Conservation (phyloP, 2,113 vertebrate genomes). For the Amphiprion ocellaris region DNA sequence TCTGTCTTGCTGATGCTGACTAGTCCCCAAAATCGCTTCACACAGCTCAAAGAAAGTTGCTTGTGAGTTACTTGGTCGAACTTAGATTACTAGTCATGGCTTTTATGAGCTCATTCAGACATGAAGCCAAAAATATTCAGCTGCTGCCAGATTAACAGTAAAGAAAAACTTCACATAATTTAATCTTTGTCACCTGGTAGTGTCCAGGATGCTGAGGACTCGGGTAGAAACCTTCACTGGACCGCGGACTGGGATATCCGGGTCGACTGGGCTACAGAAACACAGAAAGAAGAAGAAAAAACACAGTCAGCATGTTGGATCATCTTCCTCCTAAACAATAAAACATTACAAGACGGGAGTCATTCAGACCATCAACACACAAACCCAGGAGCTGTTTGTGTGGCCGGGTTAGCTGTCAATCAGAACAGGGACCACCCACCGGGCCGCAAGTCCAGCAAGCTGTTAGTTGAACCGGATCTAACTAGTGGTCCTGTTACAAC, state of each 20-base stretch:
- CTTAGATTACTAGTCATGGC: too few species aligned
- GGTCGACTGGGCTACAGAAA: slow-evolving; percentile 92
- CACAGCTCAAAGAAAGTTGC: too few species aligned
- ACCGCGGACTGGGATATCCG: slow-evolving; percentile 96
- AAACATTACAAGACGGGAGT: slow-evolving; percentile 10
- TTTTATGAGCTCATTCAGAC: too few species aligned
- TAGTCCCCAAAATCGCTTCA: too few species aligned
- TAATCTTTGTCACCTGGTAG: slow-evolving; percentile 89
- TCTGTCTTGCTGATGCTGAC: too few species aligned
- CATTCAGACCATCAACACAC: slow-evolving; percentile 76
- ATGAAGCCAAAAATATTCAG: too few species aligned
- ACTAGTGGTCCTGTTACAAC: slow-evolving; percentile 22
- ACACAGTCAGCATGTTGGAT: slow-evolving; percentile 11
- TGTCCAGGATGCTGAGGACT: slow-evolving; percentile 93
- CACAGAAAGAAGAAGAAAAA: slow-evolving; percentile 13
- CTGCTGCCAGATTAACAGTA: too few species aligned
- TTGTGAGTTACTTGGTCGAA: too few species aligned
- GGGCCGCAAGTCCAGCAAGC: slow-evolving; percentile 78
- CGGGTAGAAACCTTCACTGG: slow-evolving; percentile 96
- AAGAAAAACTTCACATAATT: too few species aligned
- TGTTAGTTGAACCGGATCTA: slow-evolving; percentile 74
- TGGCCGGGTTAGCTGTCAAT: slow-evolving; percentile 78
- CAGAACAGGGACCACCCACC: slow-evolving; percentile 73
- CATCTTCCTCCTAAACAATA: neutral
- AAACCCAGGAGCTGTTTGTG: slow-evolving; percentile 80